These are phyloP conservation scores for Ellobium chinense DNA, from an alignment of 2,888 invertebrate genomes.

Conservation along the genomic window DNA sequence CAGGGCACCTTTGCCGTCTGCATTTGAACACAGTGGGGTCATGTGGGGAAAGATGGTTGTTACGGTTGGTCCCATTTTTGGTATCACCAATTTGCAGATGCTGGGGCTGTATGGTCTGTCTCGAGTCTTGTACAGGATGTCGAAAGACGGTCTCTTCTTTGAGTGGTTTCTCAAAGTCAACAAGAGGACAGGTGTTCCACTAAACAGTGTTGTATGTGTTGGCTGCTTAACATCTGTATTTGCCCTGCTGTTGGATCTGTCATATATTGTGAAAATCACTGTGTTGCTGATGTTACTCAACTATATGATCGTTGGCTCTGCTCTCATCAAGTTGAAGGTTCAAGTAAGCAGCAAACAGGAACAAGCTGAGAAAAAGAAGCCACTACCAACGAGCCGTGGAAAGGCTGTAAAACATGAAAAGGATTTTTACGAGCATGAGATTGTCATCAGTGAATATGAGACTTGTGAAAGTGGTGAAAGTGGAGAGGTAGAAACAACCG, in stretches of 20 bases:
- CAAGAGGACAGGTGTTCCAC: conserved; percentile 84
- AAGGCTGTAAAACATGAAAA: background rate
- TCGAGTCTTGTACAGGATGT: conserved; percentile 93
- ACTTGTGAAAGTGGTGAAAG: conserved; percentile 31
- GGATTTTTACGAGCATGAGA: conserved; percentile 28
- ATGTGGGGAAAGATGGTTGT: conserved; percentile 71
- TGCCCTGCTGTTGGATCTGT: conserved; percentile 90
- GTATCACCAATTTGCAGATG: conserved; percentile 78
- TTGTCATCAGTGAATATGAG: conserved; percentile 22
- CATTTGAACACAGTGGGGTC: conserved; percentile 65
- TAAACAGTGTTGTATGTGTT: conserved; percentile 67
- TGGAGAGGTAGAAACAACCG: background rate
- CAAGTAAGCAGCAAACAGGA: conserved; percentile 69
- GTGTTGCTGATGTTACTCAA: conserved; percentile 83
- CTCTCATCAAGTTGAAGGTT: conserved; percentile 91
- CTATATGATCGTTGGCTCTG: conserved; percentile 93
- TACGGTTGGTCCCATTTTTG: conserved; percentile 70
- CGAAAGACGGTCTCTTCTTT: conserved; percentile 91
- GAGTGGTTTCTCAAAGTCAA: conserved; percentile 85
- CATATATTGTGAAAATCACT: conserved; percentile 94
- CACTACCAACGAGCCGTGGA: background rate
- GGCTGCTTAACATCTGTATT: conserved; percentile 81
- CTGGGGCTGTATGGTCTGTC: conserved; percentile 92
- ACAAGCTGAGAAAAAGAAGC: conserved; percentile 49
- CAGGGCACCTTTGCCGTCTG: conserved; percentile 71